Percentiles rank a stretch among this genome's conserved stretches.
Conservation (phyloP, 1,140 invertebrate species). For the Drosophila pallidifrons region DNA sequence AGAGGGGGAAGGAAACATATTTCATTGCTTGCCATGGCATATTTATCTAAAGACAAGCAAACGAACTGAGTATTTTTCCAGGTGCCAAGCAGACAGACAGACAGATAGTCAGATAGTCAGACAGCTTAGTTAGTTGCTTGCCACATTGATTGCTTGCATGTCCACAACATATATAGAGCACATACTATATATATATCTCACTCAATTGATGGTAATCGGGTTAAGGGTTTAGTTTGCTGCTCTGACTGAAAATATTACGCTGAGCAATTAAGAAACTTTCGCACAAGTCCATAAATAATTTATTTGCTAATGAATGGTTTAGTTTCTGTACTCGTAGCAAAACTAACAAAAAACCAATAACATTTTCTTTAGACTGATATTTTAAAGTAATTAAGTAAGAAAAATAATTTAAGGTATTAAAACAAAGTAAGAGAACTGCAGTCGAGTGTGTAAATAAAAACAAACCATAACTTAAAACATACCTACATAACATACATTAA, state of each 20-base stretch:
- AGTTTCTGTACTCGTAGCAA: too few species aligned
- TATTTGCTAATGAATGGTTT: too few species aligned
- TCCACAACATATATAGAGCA: neutral
- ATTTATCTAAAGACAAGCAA: slow-evolving; percentile 26
- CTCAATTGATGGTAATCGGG: slow-evolving; percentile 1
- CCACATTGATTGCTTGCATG: neutral
- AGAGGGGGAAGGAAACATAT: neutral
- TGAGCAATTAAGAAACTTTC: neutral
- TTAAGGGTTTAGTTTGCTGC: neutral
- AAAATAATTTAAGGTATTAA: too few species aligned
- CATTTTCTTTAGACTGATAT: too few species aligned
- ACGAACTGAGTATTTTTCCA: slow-evolving; percentile 29
- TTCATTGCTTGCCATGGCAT: slow-evolving; percentile 11
- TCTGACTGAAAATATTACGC: neutral
- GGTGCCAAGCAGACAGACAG: slow-evolving; percentile 4
- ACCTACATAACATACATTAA: too few species aligned
- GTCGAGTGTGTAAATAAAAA: too few species aligned
- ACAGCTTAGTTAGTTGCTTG: slow-evolving; percentile 1
- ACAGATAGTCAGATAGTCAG: neutral
- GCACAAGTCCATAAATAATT: neutral
- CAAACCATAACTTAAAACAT: too few species aligned
- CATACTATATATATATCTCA: neutral
- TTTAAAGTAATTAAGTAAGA: too few species aligned
- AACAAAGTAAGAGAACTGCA: too few species aligned
- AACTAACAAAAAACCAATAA: too few species aligned